Evolutionary conservation across 2,888 invertebrate genomes (phyloP).

Genomic region (Strigamia transsilvanica): DNA sequence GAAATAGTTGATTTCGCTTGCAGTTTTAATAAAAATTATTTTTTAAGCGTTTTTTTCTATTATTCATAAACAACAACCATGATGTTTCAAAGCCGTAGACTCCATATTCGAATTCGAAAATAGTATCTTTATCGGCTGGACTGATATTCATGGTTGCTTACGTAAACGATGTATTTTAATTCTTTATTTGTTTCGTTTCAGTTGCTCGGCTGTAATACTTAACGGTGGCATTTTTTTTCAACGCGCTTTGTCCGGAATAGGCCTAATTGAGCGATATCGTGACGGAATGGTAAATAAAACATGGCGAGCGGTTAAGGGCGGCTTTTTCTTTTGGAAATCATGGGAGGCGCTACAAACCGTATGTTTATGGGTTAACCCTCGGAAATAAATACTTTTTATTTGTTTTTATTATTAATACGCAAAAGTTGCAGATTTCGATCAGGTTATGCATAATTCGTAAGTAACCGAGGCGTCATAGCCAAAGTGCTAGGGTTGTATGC

Average conservation of each 20-base stretch:
- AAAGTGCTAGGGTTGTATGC: too few relatives aligned
- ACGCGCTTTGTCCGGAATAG: constrained; percentile 31
- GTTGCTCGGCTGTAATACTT: constrained; percentile 4
- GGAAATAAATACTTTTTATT: neutral
- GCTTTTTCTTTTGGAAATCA: constrained; percentile 12
- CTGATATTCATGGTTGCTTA: neutral
- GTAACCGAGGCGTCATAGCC: too few relatives aligned
- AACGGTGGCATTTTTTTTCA: neutral
- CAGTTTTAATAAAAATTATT: constrained; percentile 23
- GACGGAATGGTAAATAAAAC: constrained; percentile 38
- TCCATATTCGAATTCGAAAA: constrained; percentile 12
- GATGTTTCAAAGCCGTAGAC: constrained; percentile 11
- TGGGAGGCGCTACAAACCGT: constrained; percentile 1
- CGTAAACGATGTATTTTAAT: constrained; percentile 9
- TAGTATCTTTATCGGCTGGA: neutral
- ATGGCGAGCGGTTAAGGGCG: neutral
- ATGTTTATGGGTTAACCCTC: neutral
- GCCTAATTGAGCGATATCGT: constrained; percentile 22
- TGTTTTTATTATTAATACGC: neutral
- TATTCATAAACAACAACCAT: constrained; percentile 26
- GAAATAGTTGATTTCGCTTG: constrained; percentile 8
- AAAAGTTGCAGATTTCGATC: neutral
- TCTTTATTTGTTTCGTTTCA: constrained; percentile 20
- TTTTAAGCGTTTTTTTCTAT: constrained; percentile 24
- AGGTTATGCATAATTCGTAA: too few relatives aligned